Base-by-base conservation (phyloP, 2,797 vertebrate species). In the Rhinoraja longicauda region DNA sequence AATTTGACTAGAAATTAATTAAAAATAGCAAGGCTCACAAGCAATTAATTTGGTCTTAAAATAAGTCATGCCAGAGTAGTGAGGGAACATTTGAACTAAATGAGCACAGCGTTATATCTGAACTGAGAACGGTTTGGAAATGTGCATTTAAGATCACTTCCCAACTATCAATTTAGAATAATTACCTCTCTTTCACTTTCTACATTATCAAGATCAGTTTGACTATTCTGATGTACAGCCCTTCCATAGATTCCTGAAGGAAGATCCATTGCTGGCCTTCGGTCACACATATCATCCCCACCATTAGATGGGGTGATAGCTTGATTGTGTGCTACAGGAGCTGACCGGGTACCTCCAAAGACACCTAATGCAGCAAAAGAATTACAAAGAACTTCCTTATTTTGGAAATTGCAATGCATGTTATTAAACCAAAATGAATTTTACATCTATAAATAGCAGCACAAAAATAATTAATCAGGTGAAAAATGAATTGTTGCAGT, bases 151-250 rank as follows among this genome's bases (percentile, higher is more conserved):
- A 88, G 90, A 92, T 92, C 24, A 73, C 32, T 26, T 73, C 90
- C 36, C 13, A 75, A 15, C 45, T 53, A 24, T 90, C 64, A 91
- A 57, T 6, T 73, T 57, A 2, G 53, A 12, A 59, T 72, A 90
- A 96, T 95, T 94, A 98, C 98, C 95, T 96, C 95, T 93, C 93
- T 94, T 92, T 96, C 97, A 45, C 93, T 95, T 26, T 94, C 96
- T 39, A 70, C 76, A 93, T 93, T 95, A 32, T 94, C 93, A 93
- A 95, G 90, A n/a, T 93, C 94, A 76, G 96, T 94, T 17, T 93
- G n/a, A 32, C 94, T 95, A 93, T 24, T 94, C 82, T 96, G 95
- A 67, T 95, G 95, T 81, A 95, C 92, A 7, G 95, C 95, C 57
- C 94, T 96, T 93, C 96, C 95, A 76, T 95, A 96, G 93, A 96